Base-by-base conservation (phyloP, 2,113 vertebrate genomes). In the Empidonax alnorum region DNA sequence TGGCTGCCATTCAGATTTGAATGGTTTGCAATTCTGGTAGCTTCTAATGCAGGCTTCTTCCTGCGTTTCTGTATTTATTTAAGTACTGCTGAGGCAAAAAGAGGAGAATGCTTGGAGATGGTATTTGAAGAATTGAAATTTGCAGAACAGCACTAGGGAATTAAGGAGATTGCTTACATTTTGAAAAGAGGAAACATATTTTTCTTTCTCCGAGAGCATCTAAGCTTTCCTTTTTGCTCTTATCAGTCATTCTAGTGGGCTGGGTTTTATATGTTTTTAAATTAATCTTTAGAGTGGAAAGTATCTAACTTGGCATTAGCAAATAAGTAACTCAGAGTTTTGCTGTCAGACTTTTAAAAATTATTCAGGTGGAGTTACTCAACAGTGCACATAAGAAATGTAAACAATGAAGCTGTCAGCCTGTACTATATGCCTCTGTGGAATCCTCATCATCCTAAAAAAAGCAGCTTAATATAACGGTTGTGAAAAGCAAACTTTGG, bases 281-380 rank as follows among this genome's bases (percentile, higher is more conserved):
- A 72, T 84, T 11, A 76, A 42, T 91, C 49, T 91, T 91, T 62
- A 79, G 52, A 61, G 53, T 66, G 52, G 52, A 94, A 93, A 49
- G 68, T 47, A 75, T 76, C 55, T 94, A 88, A 84, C 61, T 79
- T 87, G 66, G 58, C 39, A 35, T 12, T 46, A 89, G 47, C 25
- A 68, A 94, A 87, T 91, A 95, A 92, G 56, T 94, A 92, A 92
- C 87, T 21, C 35, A 78, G 33, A 4, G 35, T 77, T 95, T 81
- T 92, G 23, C 56, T 84, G 74, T 69, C 41, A 80, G 47, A 71
- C 22, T 72, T 46, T 7, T 8, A 0, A 71, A 59, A 77, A 59
- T 68, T 68, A 49, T 93, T 83, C 62, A 68, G 24, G 22, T 69
- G 55, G 27, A 84, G 33, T 82, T 81, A 62, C 77, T 79, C 74